Evolutionary conservation across 2,888 invertebrate genomes (phyloP).

Genomic region (Flexamia atlantica): DNA sequence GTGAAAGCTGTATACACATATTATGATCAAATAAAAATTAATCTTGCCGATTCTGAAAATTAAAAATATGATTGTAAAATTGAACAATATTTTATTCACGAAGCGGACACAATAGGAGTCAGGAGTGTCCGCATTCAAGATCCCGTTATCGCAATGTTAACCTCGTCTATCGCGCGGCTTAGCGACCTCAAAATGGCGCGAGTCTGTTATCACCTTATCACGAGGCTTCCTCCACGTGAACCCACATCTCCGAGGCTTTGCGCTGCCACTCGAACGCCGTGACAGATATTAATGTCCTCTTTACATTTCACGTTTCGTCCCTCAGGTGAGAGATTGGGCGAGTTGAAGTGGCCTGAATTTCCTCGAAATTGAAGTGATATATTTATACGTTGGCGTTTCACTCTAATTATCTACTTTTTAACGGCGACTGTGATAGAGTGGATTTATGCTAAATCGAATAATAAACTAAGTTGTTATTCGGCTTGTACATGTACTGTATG

Average conservation of each 20-base stretch:
- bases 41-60: no score
- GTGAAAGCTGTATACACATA: no score
- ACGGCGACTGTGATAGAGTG: no score
- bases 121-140: background rate
- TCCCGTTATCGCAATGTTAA: slow-evolving; percentile 2
- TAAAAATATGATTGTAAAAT: no score
- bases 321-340: background rate
- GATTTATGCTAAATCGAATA: no score
- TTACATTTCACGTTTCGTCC: background rate
- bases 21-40: no score
- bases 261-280: background rate
- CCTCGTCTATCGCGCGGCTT: slow-evolving; percentile 6
- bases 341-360: background rate
- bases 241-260: background rate
- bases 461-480: no score
- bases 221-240: slow-evolving; percentile 4
- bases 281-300: background rate
- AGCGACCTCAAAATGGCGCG: slow-evolving; percentile 31
- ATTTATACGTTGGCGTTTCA: no score
- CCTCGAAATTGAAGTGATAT: no score
- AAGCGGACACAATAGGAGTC: background rate
- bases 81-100: no score
- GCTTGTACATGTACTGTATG: no score
- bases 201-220: slow-evolving; percentile 2
- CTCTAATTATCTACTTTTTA: no score